Evolutionary conservation across 2,888 invertebrate species (phyloP).

Genomic region (Lymantria dispar): DNA sequence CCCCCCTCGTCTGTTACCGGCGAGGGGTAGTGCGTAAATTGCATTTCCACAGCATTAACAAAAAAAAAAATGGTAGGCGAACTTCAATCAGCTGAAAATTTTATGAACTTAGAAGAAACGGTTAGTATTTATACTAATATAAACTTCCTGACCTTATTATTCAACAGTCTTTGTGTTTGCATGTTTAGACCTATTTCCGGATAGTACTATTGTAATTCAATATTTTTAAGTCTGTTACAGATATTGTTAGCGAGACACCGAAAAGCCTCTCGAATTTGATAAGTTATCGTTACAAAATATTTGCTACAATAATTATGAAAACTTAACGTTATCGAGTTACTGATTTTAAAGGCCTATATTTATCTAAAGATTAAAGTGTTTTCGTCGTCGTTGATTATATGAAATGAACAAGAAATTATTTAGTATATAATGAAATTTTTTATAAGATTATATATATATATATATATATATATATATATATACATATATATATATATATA

Average conservation of each 20-base stretch:
- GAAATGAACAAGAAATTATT: too few species aligned
- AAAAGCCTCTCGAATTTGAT: conserved; percentile 31
- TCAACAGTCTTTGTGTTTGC: conserved; percentile 25
- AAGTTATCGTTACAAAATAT: conserved; percentile 28
- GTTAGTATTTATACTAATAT: too few species aligned
- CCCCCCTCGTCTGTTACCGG: too few species aligned
- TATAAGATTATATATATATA: too few species aligned
- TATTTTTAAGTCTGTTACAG: conserved; percentile 29
- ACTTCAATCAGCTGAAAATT: too few species aligned
- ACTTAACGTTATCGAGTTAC: conserved; percentile 27
- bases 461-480: too few species aligned
- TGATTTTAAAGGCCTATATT: conserved; percentile 16
- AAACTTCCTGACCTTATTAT: conserved; percentile 16
- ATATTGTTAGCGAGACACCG: conserved; percentile 27
- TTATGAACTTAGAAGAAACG: too few species aligned
- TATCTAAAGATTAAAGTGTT: conserved; percentile 9
- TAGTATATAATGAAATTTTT: too few species aligned
- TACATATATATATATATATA: too few species aligned
- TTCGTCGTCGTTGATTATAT: conserved; percentile 4
- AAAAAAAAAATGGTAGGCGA: too few species aligned
- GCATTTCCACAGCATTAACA: too few species aligned
- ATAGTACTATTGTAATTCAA: conserved; percentile 34
- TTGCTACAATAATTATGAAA: conserved; percentile 29
- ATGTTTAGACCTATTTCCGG: conserved; percentile 31
- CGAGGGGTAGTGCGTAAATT: too few species aligned